Evolutionary conservation across 2,113 vertebrate genomes (phyloP).

Genomic region (Poecile atricapillus): DNA sequence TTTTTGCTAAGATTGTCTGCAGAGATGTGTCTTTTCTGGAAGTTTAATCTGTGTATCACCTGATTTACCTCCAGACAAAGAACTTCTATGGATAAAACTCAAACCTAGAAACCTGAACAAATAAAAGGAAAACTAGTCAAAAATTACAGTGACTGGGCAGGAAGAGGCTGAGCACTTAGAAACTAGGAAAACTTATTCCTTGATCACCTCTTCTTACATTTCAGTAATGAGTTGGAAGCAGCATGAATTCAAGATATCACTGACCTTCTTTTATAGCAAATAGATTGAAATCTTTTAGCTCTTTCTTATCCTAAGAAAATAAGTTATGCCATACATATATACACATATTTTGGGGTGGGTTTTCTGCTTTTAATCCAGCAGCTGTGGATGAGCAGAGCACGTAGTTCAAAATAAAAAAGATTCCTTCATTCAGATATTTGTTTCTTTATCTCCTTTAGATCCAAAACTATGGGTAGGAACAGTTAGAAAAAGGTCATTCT

Average conservation of each 20-base stretch:
- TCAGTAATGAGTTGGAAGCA: neutral
- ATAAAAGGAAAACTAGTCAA: neutral
- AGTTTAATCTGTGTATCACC: neutral
- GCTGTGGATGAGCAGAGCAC: neutral
- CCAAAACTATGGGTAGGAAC: neutral
- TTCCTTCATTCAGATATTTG: neutral
- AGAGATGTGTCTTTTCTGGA: neutral
- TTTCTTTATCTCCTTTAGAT: neutral
- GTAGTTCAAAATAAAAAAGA: neutral
- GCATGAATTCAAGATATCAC: neutral
- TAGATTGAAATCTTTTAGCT: neutral
- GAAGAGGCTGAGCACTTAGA: neutral
- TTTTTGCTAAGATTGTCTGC: neutral
- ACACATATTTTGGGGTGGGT: accelerated
- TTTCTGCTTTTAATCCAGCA: neutral
- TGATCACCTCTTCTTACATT: neutral
- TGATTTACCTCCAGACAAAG: neutral
- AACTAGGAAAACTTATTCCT: neutral
- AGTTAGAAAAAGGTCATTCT: neutral
- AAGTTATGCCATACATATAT: neutral
- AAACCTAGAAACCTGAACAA: neutral
- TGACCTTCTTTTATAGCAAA: neutral
- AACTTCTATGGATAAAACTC: neutral
- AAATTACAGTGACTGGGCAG: neutral
- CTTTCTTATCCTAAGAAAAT: neutral